Base-by-base conservation (phyloP, 2,113 vertebrate species). In the Stegastes partitus region DNA sequence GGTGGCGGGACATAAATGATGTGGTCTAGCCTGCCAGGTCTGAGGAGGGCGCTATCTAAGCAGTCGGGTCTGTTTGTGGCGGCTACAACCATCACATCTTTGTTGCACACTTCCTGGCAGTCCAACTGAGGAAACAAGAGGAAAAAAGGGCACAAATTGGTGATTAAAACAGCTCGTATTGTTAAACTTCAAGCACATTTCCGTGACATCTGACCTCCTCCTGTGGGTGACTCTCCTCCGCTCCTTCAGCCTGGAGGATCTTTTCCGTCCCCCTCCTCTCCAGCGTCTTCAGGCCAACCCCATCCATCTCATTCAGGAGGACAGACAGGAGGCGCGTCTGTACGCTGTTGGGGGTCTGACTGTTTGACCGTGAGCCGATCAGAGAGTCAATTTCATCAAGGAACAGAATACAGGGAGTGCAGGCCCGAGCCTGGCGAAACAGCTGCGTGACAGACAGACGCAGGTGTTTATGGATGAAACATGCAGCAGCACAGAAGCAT, bases 381-480 rank as follows among this genome's bases (percentile, higher is more conserved):
- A 99, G 90, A 7, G 97, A 95, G 91, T 99, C 98, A 19, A 99
- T 96, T 93, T 99, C 98, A 87, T 99, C 98, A 1, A 99, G 93
- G 93, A 99, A 99, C 75, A 99, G 93, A 82, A 99, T 91, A 53
- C 97, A 97, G 44, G 98, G 98, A 47, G 96, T 89, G 19, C 95
- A 97, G 28, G 97, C 96, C 84, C 97, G 95, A 31, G 97, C 98
- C 93, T 98, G 97, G 16, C 63, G 91, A 82, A 99, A 99, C 58
- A 99, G 93, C 98, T 99, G 79, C 12, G 61, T 5, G 71, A 83
- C 59, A 61, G 19, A 83, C 50, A 42, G 22, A 11, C 1, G 47
- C 31, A 42, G 22, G 19, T 25, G 22, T 67, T 67, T 11, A 49
- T 22, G 51, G 44, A 53, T 11, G 5, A 39, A 28, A 54, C 37